phyloP scores from a whole-genome alignment of 1,140 invertebrate genomes.

The Charaxes varanes region DNA sequence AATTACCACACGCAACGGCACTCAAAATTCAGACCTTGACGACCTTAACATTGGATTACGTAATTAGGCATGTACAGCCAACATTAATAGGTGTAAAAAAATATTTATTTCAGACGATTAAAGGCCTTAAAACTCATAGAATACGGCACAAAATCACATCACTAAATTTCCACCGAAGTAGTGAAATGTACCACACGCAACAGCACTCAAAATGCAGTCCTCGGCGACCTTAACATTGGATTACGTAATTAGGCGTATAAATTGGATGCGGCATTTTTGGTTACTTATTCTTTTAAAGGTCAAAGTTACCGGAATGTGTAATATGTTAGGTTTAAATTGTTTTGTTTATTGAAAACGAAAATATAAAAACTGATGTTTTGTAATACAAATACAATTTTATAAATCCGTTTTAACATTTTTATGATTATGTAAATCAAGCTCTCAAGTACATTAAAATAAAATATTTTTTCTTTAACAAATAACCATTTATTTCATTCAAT shows the following conservation, averaged over 20 bases:
- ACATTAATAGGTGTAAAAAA: no score
- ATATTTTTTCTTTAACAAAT: no score
- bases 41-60: slow-evolving; percentile 24
- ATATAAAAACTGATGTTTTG: no score
- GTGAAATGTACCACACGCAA: slow-evolving; percentile 19
- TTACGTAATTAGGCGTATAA: slow-evolving; percentile 13
- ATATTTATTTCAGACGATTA: not conserved
- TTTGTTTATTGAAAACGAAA: no score
- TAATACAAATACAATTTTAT: no score
- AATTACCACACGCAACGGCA: slow-evolving; percentile 22
- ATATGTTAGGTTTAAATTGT: no score
- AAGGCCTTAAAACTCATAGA: not conserved
- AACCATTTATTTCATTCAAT: no score
- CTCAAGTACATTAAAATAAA: no score
- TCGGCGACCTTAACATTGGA: slow-evolving; percentile 23
- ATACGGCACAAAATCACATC: not conserved
- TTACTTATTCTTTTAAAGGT: not conserved
- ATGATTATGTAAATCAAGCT: no score
- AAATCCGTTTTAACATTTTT: no score
- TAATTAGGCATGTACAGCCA: slow-evolving; percentile 11
- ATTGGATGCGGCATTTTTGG: slow-evolving; percentile 17
- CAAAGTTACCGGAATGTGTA: no score
- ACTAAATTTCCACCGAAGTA: no score
- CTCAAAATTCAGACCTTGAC: slow-evolving; percentile 18
- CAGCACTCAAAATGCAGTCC: slow-evolving; percentile 20